Conservation (phyloP, 2,113 vertebrate genomes). For the Cyanistes caeruleus region DNA sequence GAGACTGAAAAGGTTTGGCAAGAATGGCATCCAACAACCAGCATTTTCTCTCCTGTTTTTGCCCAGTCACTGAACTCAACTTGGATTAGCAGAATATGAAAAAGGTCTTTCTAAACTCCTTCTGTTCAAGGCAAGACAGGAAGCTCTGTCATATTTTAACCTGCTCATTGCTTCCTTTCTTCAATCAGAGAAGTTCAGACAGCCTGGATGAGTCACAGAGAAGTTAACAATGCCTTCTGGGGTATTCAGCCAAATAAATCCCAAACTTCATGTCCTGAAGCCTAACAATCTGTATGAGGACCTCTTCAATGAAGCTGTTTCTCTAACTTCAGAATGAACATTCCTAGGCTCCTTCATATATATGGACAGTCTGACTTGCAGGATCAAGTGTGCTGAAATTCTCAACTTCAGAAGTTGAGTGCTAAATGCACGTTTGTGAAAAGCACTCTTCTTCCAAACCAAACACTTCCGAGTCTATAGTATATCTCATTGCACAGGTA, state of each 20-base stretch:
- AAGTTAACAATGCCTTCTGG: not conserved
- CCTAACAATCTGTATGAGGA: not conserved
- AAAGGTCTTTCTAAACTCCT: not conserved
- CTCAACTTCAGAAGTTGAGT: not conserved
- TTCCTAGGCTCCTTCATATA: not conserved
- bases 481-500: not conserved
- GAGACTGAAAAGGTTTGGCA: slow-evolving; percentile 13
- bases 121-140: not conserved
- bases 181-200: not conserved
- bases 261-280: not conserved
- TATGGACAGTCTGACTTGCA: not conserved
- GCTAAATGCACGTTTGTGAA: not conserved
- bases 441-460: not conserved
- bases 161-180: not conserved
- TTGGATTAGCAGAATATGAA: not conserved
- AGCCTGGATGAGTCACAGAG: not conserved
- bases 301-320: not conserved
- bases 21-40: not conserved
- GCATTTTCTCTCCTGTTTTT: not conserved
- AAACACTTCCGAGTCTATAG: not conserved
- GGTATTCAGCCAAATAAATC: slow-evolving; percentile 3
- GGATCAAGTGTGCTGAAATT: not conserved
- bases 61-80: not conserved
- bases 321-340: not conserved
- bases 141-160: slow-evolving; percentile 14